Evolutionary conservation across 2,888 invertebrate species (phyloP).

Genomic region (Psylliodes chrysocephalus): DNA sequence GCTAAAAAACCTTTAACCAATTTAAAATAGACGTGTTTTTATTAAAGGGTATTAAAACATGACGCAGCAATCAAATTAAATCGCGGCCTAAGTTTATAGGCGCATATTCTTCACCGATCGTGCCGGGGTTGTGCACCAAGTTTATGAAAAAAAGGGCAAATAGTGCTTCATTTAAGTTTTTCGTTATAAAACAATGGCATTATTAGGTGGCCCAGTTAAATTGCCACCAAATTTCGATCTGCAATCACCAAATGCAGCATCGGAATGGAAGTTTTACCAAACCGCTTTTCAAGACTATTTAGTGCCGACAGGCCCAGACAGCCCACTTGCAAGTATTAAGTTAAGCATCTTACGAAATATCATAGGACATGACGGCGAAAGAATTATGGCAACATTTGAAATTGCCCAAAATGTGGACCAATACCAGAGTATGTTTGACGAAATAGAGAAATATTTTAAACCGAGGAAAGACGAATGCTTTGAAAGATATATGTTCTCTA

Average conservation of each 20-base stretch:
- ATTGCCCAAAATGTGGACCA: not conserved
- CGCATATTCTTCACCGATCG: not conserved
- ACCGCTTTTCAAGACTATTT: conserved; percentile 45
- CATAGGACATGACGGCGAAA: conserved; percentile 39
- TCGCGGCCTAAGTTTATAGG: not conserved
- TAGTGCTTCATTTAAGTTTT: no score
- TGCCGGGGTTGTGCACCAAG: not conserved
- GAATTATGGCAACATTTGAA: conserved; percentile 42
- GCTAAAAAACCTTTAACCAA: no score
- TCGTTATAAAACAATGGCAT: not conserved
- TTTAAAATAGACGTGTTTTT: not conserved
- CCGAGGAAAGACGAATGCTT: conserved; percentile 47
- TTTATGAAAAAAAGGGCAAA: no score
- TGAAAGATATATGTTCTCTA: conserved; percentile 45
- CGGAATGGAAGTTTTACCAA: conserved; percentile 48
- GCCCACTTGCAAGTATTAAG: conserved; percentile 38
- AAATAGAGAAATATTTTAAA: no score
- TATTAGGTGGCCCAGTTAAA: conserved; percentile 32
- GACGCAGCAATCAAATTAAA: not conserved
- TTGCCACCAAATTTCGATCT: conserved; percentile 44
- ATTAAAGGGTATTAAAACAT: not conserved
- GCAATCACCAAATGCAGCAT: conserved; percentile 43
- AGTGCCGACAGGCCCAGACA: conserved; percentile 43
- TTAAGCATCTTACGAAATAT: conserved; percentile 45
- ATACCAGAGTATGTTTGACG: conserved; percentile 1